phyloP scores from a whole-genome alignment of 64 coral and sea anemone species.

The Pocillopora verrucosa region DNA sequence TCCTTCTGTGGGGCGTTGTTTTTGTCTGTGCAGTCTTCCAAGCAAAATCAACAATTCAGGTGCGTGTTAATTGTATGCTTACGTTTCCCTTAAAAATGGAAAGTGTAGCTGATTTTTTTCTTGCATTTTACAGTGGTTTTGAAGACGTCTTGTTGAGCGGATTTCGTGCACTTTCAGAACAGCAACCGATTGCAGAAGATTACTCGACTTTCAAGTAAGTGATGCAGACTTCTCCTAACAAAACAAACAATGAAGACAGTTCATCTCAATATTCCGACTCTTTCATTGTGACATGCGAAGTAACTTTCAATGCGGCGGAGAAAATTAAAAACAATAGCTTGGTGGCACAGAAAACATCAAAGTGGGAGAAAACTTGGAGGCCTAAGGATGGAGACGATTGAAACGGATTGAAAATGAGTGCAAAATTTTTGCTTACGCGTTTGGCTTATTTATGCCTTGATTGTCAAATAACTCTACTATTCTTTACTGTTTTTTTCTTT shows the following conservation, averaged over 20 bases:
- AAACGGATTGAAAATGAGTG: no score
- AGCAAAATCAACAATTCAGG: constrained; percentile 50
- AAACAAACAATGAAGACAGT: neutral
- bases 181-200: constrained; percentile 66
- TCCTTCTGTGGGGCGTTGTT: constrained; percentile 87
- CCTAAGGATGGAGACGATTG: no score
- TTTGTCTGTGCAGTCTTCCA: constrained; percentile 53
- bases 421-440: no score
- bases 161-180: constrained; percentile 63
- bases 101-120: no score
- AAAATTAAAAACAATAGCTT: no score
- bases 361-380: no score
- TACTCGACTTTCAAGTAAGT: constrained; percentile 80
- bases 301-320: no score
- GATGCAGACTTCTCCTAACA: neutral
- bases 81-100: no score
- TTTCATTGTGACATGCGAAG: no score
- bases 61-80: neutral
- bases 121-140: constrained; percentile 60
- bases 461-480: neutral
- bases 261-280: no score
- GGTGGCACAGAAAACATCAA: no score
- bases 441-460: neutral
- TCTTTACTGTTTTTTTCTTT: neutral
- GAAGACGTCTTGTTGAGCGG: constrained; percentile 80